A percentile compares a stretch with the other conserved stretches of the same genome.
Evolutionary conservation across 2,888 invertebrate genomes (phyloP).

Genomic region (Pharmacophagus antenor): DNA sequence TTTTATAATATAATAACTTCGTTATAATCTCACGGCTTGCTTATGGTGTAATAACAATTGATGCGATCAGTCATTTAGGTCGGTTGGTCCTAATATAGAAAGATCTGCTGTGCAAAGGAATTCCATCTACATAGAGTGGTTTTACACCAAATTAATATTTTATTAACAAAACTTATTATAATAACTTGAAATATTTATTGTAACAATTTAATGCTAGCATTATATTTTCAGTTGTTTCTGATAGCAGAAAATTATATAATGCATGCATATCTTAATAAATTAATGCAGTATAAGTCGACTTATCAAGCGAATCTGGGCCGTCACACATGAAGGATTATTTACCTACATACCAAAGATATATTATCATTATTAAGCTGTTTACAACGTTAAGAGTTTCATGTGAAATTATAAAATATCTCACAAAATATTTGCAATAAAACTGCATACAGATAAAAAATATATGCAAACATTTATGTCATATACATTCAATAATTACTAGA

Average conservation of each 20-base stretch:
- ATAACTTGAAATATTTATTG: neutral
- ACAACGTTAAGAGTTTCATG: neutral
- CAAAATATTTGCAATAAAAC: neutral
- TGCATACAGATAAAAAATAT: neutral
- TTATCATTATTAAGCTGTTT: conserved; percentile 13
- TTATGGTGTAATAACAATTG: too few relatives aligned
- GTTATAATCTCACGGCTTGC: too few relatives aligned
- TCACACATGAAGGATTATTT: conserved; percentile 7
- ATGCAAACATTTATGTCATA: too few relatives aligned
- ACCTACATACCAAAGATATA: conserved; percentile 15
- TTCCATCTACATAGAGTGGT: neutral
- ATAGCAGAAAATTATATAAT: conserved; percentile 3
- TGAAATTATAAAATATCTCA: neutral
- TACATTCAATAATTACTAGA: too few relatives aligned
- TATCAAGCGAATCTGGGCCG: conserved; percentile 24
- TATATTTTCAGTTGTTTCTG: neutral
- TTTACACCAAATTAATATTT: neutral
- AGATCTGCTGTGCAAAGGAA: too few relatives aligned
- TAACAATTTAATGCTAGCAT: neutral
- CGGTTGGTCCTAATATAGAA: too few relatives aligned
- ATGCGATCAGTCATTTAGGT: too few relatives aligned
- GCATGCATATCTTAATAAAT: conserved; percentile 7
- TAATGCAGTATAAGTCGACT: conserved; percentile 5
- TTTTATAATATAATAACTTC: too few relatives aligned
- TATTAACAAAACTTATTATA: neutral